Evolutionary conservation across 2,888 invertebrate genomes (phyloP), one percentile per base, ranked within the genome.

Genomic region (Atethmia centrago): DNA sequence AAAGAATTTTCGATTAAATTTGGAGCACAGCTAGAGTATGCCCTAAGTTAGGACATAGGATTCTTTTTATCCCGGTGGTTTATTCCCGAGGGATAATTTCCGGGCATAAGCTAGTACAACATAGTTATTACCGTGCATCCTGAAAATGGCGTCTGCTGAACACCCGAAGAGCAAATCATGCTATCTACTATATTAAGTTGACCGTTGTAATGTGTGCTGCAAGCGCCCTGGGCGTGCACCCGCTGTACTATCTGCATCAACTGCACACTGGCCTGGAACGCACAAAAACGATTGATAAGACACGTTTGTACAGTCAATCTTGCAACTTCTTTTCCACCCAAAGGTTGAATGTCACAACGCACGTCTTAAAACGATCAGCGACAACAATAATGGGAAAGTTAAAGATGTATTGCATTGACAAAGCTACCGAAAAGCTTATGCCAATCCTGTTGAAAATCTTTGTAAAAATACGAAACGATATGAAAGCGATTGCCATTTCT

Each of bases 221-320:
- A 74, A n/a, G 0, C 0, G 0, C 1, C 1, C 9, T 8, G 31
- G 0, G 36, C 8, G 0, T 1, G 0, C 8, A 59, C 14, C 8
- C 2, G 19, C 14, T 74, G 42, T 12, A 0, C 0, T 10, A 67
- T 8, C 7, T 59, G 42, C 75, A 55, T 42, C 31, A 76, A 36
- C 10, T 61, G 67, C 21, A 76, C 67, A 68, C 55, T 76, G 16
- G 76, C 68, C 76, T 76, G 47, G 25, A 49, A 76, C 2, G 14
- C 42, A 66, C 14, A 4, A 42, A 53, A n/a, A 47, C 0, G 1
- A 40, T 19, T 16, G 14, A 10, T 53, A 14, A 12, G 45, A 8
- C 21, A 63, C 9, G 21, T 28, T 21, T 28, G 14, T 63, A 45
- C 3, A 25, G 25, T 62, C 4, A 2, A 62, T 2, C 5, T 12